Percentiles rank a stretch among this genome's conserved stretches.
These are phyloP conservation scores for Apteryx mantelli DNA, from an alignment of 2,113 vertebrate species.

Conservation along the genomic window DNA sequence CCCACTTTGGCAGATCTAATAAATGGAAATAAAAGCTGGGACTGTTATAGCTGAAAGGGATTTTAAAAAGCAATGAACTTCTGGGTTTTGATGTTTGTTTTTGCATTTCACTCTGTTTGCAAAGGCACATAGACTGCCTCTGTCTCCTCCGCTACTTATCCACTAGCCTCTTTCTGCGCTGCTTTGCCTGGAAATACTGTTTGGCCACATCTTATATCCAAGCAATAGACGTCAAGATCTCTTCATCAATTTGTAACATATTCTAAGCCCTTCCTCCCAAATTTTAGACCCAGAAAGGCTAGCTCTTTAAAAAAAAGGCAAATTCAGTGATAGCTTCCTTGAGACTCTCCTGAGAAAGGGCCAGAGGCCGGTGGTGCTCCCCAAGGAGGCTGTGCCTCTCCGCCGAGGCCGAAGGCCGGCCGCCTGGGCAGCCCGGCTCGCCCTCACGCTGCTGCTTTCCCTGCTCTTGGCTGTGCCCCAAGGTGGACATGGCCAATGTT, in stretches of 20 bases:
- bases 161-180: background rate
- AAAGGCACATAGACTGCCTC: background rate
- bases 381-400: slow-evolving; percentile 2
- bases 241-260: background rate
- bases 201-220: background rate
- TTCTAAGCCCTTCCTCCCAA: background rate
- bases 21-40: background rate
- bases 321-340: background rate
- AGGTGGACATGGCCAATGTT: background rate
- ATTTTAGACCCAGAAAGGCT: background rate
- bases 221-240: background rate
- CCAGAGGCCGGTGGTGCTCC: background rate
- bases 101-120: background rate
- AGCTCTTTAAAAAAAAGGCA: background rate
- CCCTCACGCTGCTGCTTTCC: background rate
- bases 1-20: background rate
- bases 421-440: background rate
- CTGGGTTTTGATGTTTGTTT: background rate
- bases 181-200: background rate
- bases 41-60: background rate
- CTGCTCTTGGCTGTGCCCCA: background rate
- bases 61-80: background rate
- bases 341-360: background rate
- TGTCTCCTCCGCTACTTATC: background rate
- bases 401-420: slow-evolving; percentile 4